Conservation (phyloP, 2,888 invertebrate genomes). For the Brachyopa scutellaris region DNA sequence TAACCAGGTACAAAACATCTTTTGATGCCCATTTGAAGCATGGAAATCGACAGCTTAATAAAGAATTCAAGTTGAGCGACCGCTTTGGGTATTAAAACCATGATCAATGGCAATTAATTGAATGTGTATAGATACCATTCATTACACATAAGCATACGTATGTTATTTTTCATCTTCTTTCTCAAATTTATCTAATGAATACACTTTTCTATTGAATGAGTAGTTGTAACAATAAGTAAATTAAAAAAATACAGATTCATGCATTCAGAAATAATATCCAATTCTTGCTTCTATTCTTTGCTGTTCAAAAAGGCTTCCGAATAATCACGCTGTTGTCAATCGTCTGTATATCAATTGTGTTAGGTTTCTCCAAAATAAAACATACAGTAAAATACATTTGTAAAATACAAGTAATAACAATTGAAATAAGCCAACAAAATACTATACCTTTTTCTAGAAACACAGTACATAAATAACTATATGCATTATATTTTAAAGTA, state of each 20-base stretch:
- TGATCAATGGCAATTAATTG: conserved; percentile 58
- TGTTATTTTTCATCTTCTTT: conserved; percentile 20
- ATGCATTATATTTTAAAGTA: conserved; percentile 34
- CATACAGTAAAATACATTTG: not conserved
- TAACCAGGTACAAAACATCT: conserved; percentile 34
- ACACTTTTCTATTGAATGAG: conserved; percentile 11
- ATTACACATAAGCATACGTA: not conserved
- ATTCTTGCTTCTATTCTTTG: conserved; percentile 4
- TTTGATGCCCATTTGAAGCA: conserved; percentile 1
- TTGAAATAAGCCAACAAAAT: too few species aligned
- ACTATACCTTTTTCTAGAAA: too few species aligned
- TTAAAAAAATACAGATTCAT: conserved; percentile 36
- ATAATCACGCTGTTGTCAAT: conserved; percentile 20
- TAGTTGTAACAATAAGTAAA: conserved; percentile 23
- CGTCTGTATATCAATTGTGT: conserved; percentile 19
- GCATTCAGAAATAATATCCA: conserved; percentile 12
- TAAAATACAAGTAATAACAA: not conserved
- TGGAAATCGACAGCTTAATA: conserved; percentile 31
- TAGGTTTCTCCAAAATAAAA: conserved; percentile 25
- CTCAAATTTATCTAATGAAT: conserved; percentile 15
- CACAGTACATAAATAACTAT: too few species aligned
- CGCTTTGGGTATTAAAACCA: conserved; percentile 48
- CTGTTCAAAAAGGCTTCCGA: not conserved
- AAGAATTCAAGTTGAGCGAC: conserved; percentile 52
- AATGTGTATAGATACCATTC: conserved; percentile 3